Percentiles rank a stretch among this genome's conserved stretches.
Evolutionary conservation across 2,797 vertebrate genomes (phyloP).

Genomic region (Uromys caudimaculatus): DNA sequence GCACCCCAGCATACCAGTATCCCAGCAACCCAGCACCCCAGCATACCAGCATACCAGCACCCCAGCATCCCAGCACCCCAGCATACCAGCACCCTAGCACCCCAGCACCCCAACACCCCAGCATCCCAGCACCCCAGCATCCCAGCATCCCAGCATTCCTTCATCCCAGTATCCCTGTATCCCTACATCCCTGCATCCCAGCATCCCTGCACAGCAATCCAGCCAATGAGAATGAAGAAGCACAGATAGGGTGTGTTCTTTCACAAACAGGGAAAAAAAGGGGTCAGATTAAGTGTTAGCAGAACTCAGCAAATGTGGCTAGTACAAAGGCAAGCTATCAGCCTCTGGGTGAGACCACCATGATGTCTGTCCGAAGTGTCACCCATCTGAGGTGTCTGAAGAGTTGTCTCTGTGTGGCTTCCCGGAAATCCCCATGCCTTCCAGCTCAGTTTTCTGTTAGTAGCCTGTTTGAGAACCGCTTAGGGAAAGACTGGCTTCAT

Average conservation of each 20-base stretch:
- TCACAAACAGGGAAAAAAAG: neutral
- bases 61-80: too few relatives aligned
- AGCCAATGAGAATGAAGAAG: neutral
- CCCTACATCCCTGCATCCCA: too few relatives aligned
- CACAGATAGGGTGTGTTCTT: neutral
- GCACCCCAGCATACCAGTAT: too few relatives aligned
- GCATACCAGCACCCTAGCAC: too few relatives aligned
- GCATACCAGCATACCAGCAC: too few relatives aligned
- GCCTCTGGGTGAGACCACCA: neutral
- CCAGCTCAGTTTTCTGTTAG: neutral
- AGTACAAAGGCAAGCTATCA: neutral
- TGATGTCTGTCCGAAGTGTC: neutral
- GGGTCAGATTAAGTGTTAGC: neutral
- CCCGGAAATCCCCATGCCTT: fast-evolving
- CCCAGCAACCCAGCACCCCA: too few relatives aligned
- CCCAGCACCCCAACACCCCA: too few relatives aligned
- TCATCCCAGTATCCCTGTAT: too few relatives aligned
- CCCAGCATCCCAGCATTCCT: too few relatives aligned
- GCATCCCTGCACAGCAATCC: neutral
- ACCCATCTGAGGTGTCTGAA: neutral
- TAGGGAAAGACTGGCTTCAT: neutral
- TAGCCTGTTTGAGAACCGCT: neutral
- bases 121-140: too few relatives aligned
- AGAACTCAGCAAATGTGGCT: neutral
- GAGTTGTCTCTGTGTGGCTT: neutral